These are phyloP conservation scores for Reinhardtius hippoglossoides DNA, from an alignment of 2,113 vertebrate genomes.

Conservation along the genomic window DNA sequence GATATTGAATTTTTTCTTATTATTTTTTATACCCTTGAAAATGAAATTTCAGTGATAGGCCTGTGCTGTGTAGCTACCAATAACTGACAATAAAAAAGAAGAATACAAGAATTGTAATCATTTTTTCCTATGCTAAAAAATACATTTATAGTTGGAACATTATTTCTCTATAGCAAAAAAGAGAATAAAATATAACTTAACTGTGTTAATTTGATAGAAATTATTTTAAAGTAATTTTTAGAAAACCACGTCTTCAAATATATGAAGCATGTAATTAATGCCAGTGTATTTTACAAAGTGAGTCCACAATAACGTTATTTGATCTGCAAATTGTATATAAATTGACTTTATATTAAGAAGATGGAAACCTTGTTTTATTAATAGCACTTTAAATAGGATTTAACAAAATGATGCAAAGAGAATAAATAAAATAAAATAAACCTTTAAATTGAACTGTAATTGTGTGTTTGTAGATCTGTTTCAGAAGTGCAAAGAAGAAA, in stretches of 20 bases:
- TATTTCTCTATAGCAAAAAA: not conserved
- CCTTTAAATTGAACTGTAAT: too few relatives aligned
- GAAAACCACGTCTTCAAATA: not conserved
- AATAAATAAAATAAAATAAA: not conserved
- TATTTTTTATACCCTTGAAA: conserved; percentile 52
- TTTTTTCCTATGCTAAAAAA: too few relatives aligned
- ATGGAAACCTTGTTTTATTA: not conserved
- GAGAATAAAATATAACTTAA: not conserved
- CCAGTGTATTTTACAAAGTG: not conserved
- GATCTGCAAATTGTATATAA: not conserved
- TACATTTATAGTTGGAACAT: not conserved
- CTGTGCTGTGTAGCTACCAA: conserved; percentile 5
- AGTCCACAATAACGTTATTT: not conserved
- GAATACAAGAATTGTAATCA: too few relatives aligned
- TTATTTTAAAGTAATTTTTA: not conserved
- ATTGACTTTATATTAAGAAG: not conserved
- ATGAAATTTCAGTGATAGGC: conserved; percentile 27
- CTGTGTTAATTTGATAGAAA: not conserved
- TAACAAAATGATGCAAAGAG: too few relatives aligned
- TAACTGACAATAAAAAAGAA: not conserved
- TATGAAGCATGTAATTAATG: not conserved
- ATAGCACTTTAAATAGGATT: too few relatives aligned
- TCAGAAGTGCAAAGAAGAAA: not conserved
- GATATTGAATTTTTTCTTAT: conserved; percentile 59
- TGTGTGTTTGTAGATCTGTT: not conserved